phyloP scores from a whole-genome alignment of 2,888 invertebrate genomes.

The Ceraclea dissimilis region DNA sequence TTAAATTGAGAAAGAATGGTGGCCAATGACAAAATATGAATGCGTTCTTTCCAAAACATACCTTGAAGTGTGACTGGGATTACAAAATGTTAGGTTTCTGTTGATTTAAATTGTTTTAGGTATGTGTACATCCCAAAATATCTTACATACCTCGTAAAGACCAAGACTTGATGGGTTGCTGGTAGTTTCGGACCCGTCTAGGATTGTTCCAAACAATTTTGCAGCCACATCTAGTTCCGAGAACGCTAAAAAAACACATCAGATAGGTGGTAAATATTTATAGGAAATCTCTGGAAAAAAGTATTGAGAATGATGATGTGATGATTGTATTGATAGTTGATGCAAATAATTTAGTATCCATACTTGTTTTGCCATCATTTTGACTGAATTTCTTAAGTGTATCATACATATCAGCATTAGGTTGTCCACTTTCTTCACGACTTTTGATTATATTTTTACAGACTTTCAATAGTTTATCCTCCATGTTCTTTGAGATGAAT shows the following conservation, averaged over 20 bases:
- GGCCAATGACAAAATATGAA: too few species aligned
- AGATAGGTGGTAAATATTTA: too few species aligned
- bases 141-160: constrained; percentile 4
- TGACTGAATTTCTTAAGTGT: constrained; percentile 3
- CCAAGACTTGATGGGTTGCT: constrained; percentile 3
- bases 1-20: too few species aligned
- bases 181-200: constrained; percentile 10
- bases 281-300: neutral
- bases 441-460: constrained; percentile 6
- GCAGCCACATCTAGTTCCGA: constrained; percentile 5
- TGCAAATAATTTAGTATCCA: neutral
- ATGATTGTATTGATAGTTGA: too few species aligned
- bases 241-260: neutral
- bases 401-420: constrained; percentile 9
- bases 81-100: too few species aligned
- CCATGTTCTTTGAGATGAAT: constrained; percentile 6
- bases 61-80: too few species aligned
- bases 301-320: too few species aligned
- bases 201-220: constrained; percentile 9
- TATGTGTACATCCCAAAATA: too few species aligned
- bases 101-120: too few species aligned
- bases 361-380: constrained; percentile 4
- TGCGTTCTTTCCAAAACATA: too few species aligned
- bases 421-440: constrained; percentile 5
- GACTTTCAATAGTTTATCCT: neutral